phyloP scores from a whole-genome alignment of 2,113 vertebrate species.

The Caranx melampygus region DNA sequence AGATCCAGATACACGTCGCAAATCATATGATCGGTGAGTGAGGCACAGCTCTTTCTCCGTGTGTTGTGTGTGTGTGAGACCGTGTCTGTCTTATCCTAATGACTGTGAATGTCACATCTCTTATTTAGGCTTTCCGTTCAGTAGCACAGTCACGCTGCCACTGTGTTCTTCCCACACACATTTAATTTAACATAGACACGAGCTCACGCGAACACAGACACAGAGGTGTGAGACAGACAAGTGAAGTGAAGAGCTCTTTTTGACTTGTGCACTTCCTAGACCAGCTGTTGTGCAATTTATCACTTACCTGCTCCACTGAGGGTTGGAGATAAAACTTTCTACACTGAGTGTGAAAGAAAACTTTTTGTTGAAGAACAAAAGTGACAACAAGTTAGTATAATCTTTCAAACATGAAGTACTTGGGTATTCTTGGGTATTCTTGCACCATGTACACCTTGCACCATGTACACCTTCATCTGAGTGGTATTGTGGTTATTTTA shows the following conservation, averaged over 20 bases:
- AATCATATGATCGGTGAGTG: slow-evolving; percentile 99
- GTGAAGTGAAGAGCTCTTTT: slow-evolving; percentile 73
- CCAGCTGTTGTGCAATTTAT: slow-evolving; percentile 68
- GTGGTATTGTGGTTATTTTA: background rate
- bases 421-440: too few relatives aligned
- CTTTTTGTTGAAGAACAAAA: too few relatives aligned
- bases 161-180: slow-evolving; percentile 4
- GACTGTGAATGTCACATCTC: slow-evolving; percentile 3
- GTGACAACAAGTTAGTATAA: background rate
- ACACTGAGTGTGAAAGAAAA: background rate
- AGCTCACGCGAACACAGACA: slow-evolving; percentile 1
- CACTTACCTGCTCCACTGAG: slow-evolving; percentile 48
- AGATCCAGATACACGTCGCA: slow-evolving; percentile 99
- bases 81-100: slow-evolving; percentile 4
- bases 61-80: slow-evolving; percentile 29
- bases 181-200: slow-evolving; percentile 11
- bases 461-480: too few relatives aligned
- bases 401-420: background rate
- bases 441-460: too few relatives aligned
- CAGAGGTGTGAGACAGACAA: slow-evolving; percentile 68
- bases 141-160: slow-evolving; percentile 19
- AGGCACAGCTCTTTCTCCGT: slow-evolving; percentile 17
- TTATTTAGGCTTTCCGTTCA: slow-evolving; percentile 24
- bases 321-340: background rate
- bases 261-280: slow-evolving; percentile 54